Base-by-base conservation (phyloP, 23 tunicate genomes). In the Ciona savignyi region DNA sequence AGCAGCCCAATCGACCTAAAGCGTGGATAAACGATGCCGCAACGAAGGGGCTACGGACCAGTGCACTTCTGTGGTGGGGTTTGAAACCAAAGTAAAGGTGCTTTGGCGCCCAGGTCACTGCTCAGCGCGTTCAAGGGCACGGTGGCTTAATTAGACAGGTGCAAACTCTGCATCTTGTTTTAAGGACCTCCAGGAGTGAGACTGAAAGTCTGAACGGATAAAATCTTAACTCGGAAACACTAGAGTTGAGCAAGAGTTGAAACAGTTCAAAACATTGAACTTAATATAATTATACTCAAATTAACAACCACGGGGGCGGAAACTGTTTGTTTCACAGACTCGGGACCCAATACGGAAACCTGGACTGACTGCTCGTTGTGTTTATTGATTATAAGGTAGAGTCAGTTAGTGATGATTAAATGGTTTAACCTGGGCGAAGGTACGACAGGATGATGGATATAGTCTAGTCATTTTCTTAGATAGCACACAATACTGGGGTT, bases 11-110 rank as follows among this genome's bases (percentile, higher is more conserved):
- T 42, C 11, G 9, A 15, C 56, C 56, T 42, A 42, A n/a, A 42
- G 56, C 56, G 56, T 15, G 56, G 56, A 42, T 42, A 42, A 42
- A 42, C 56, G 56, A 42, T 42, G 56, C 56, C 56, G 56, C 56
- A 42, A 15, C 15, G 56, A 42, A 15, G 56, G 9, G 56, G 56
- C 56, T 42, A 42, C 56, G 56, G 56, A 42, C 56, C 56, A 42
- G 11, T 42, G 56, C 56, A 42, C 56, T 15, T 42, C 56, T 42
- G 56, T 42, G 56, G 56, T 42, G 11, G 15, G 56, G 56, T 42
- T 42, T 42, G 56, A 42, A 42, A 42, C 56, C 56, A 9, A 42
- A 42, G 56, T 42, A 42, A 42, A 42, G 56, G 56, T 6, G 56
- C 56, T 42, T n/a, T 42, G 56, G 9, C 15, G 9, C 15, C 11